Conservation (phyloP, 30 jellyfish, hydroid and myxozoan species). For the Aurelia aurita region DNA sequence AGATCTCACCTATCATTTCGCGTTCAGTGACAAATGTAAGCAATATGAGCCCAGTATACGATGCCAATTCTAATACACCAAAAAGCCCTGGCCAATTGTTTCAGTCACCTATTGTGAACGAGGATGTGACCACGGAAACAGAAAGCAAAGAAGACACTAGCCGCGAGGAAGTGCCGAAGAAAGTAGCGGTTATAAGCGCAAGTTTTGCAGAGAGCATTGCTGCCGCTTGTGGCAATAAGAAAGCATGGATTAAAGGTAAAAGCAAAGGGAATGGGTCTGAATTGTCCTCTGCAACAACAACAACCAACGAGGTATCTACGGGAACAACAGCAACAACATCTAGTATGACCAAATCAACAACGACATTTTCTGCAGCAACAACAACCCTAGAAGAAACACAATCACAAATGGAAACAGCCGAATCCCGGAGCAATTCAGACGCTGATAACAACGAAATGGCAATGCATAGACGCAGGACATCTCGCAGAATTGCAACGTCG, state of each 20-base stretch:
- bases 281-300: neutral
- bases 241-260: slow-evolving; percentile 27
- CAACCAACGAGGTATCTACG: neutral
- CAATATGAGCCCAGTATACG: too few species aligned
- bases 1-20: too few species aligned
- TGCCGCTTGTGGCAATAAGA: slow-evolving; percentile 78
- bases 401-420: neutral
- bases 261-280: neutral
- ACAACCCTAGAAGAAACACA: neutral
- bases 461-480: slow-evolving; percentile 44
- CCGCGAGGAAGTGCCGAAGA: neutral
- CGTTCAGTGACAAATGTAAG: too few species aligned
- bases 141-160: neutral
- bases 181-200: slow-evolving; percentile 41
- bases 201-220: slow-evolving; percentile 76
- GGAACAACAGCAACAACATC: neutral
- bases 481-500: slow-evolving; percentile 53
- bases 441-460: neutral
- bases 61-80: too few species aligned
- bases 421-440: too few species aligned
- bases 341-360: neutral
- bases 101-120: too few species aligned
- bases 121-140: neutral
- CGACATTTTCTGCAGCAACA: neutral
- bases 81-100: too few species aligned